Base-by-base conservation (phyloP, 37 sponge, comb jelly and placozoan species). In the Aplysina aerophoba region DNA sequence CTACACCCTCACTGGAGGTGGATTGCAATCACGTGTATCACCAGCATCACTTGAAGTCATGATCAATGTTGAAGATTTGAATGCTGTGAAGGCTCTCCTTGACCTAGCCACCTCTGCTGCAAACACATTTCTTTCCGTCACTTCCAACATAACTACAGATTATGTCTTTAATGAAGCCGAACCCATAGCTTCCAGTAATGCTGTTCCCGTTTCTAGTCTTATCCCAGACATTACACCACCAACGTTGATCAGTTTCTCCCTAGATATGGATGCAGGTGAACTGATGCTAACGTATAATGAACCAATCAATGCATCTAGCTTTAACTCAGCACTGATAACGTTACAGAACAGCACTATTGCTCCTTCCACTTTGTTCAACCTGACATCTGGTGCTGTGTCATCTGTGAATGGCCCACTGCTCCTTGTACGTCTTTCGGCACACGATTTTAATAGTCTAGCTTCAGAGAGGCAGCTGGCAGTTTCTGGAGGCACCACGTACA, bases 231-330 rank as follows among this genome's bases (percentile, higher is more conserved):
- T 58, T 2, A 81, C 84, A 20, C 86, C 87, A 57, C 90, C 96
- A 4, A 37, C 78, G 38, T 88, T 95, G 64, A 54, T 55, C 3
- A 63, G 71, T n/a, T 95, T 93, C 85, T 89, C 91, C 21, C 65
- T 95, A 55, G 91, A 95, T 55, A 64, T 95, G 85, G 66, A 95
- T 78, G 85, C 11, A 72, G 96, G 91, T 15, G 37, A 79, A 6
- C 54, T 95, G 41, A 62, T 28, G 40, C 89, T 95, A 4, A 91
- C 88, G 5, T 95, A 93, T 79, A 75, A 90, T 84, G 96, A 95
- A 81, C 89, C 90, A 1, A 62, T 95, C 34, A 44, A 91, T 86
- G 86, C 88, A 22, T 1, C 39, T 55, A 85, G 89, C 17, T 86
- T 95, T 65, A 82, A 67, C 15, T 31, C 91, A 15, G 37, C 67